Evolutionary conservation across 2,888 invertebrate species (phyloP).

Genomic region (Melanargia galathea): DNA sequence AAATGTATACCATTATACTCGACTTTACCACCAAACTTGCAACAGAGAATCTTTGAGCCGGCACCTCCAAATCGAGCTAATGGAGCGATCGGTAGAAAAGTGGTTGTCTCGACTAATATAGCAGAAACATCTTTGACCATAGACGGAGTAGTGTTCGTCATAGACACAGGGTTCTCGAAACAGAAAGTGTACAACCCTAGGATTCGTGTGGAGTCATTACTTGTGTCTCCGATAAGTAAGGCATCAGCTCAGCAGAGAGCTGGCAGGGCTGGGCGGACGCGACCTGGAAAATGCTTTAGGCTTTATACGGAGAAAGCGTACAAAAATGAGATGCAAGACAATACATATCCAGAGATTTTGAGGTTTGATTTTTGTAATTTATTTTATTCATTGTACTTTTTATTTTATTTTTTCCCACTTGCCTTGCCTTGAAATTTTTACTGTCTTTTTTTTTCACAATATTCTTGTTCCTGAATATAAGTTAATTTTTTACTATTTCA

Average conservation of each 20-base stretch:
- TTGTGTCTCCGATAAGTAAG: constrained; percentile 99
- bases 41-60: constrained; percentile 98
- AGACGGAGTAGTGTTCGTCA: constrained; percentile 99
- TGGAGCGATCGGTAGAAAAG: constrained; percentile 94
- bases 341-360: constrained; percentile 97
- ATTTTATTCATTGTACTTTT: not conserved
- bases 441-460: too few species aligned
- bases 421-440: not conserved
- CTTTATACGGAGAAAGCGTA: constrained; percentile 97
- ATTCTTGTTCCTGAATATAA: too few species aligned
- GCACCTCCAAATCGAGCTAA: constrained; percentile 95
- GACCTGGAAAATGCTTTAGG: constrained; percentile 98
- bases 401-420: not conserved
- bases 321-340: constrained; percentile 98
- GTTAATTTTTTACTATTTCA: too few species aligned
- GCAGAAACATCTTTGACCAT: constrained; percentile 99
- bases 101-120: constrained; percentile 99
- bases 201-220: constrained; percentile 95
- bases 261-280: constrained; percentile 98
- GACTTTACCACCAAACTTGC: constrained; percentile 97
- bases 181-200: constrained; percentile 97
- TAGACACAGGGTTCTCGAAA: constrained; percentile 99
- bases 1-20: constrained; percentile 99
- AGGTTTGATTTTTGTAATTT: constrained; percentile 58
- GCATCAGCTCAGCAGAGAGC: constrained; percentile 99